Percentiles rank a stretch among this genome's conserved stretches.
phyloP scores from a whole-genome alignment of 2,113 vertebrate species.

The Copsychus sechellarum region DNA sequence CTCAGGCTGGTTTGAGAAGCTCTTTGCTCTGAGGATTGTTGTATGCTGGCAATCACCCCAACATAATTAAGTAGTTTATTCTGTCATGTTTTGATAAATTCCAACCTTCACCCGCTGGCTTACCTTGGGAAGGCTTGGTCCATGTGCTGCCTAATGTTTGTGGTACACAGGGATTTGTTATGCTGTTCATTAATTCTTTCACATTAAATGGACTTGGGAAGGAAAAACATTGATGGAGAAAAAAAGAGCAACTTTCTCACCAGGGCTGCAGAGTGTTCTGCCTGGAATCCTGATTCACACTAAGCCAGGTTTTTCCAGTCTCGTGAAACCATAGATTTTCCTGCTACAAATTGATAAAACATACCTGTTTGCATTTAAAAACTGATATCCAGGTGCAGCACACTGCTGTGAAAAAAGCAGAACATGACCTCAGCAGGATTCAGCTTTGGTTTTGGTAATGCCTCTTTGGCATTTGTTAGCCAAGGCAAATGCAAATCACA shows the following conservation, averaged over 20 bases:
- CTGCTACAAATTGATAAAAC: slow-evolving; percentile 21
- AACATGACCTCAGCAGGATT: slow-evolving; percentile 2
- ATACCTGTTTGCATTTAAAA: slow-evolving; percentile 5
- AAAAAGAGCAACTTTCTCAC: slow-evolving; percentile 20
- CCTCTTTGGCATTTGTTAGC: slow-evolving; percentile 22
- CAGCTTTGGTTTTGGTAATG: neutral
- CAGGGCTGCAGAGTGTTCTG: neutral
- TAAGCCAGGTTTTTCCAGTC: neutral
- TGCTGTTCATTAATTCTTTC: slow-evolving; percentile 51
- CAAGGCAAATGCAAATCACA: slow-evolving; percentile 58
- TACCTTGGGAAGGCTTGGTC: neutral
- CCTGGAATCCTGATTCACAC: neutral
- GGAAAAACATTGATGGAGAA: slow-evolving; percentile 43
- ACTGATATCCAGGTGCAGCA: slow-evolving; percentile 13
- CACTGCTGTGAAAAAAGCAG: neutral
- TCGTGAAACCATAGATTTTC: neutral
- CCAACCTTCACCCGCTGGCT: slow-evolving; percentile 16
- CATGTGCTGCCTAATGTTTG: neutral
- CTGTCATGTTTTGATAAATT: slow-evolving; percentile 59
- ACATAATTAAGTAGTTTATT: slow-evolving; percentile 48
- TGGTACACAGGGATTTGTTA: slow-evolving; percentile 33
- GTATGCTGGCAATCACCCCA: slow-evolving; percentile 33
- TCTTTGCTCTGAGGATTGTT: neutral
- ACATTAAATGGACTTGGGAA: slow-evolving; percentile 8
- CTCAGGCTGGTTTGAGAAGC: neutral